Evolutionary conservation across 2,888 invertebrate genomes (phyloP), one percentile per base, ranked within the genome.

Genomic region (Meghimatium bilineatum): DNA sequence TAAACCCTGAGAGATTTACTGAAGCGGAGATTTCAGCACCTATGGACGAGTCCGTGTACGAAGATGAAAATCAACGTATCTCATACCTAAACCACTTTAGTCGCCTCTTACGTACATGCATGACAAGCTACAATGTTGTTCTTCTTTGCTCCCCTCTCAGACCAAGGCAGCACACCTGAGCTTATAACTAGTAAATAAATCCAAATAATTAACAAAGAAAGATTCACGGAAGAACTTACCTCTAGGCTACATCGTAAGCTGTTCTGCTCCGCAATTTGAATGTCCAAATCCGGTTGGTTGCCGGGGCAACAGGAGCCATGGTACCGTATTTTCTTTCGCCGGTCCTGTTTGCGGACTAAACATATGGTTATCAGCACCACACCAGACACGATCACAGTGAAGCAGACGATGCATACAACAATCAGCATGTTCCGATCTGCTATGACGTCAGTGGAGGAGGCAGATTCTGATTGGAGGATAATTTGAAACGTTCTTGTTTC

Each of bases 361-460:
- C 87, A 87, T 38, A 87, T 69, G 20, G 82, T 78, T 29, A 83
- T 81, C 71, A 87, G 71, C 34, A 87, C 83, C 1, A 81, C 85
- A 17, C 84, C 85, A 8, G 86, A 82, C n/a, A 87, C 84, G 29
- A 87, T 52, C 29, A 85, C 83, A 6, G 87, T 87, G 56, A 86
- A 82, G 66, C 84, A 84, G 38, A 87, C 81, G 80, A 87, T 84
- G 49, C 82, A 83, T 10, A 78, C 84, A 26, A 87, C 87, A 72
- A 86, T 87, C 20, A 87, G 34, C 23, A 87, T 72, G 79, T 87
- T 86, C 36, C 84, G 81, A 49, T 87, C 86, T 0, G 82, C 84
- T 0, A 80, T 72, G 23, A 69, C 80, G 60, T 67, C 80, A 26
- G 36, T 60, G 10, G 8, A 49, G 23, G 79, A 36, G 17, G 29